A percentile compares a stretch with the other conserved stretches of the same genome.
Evolutionary conservation across 2,113 vertebrate genomes (phyloP).

Genomic region (Ellobius talpinus): DNA sequence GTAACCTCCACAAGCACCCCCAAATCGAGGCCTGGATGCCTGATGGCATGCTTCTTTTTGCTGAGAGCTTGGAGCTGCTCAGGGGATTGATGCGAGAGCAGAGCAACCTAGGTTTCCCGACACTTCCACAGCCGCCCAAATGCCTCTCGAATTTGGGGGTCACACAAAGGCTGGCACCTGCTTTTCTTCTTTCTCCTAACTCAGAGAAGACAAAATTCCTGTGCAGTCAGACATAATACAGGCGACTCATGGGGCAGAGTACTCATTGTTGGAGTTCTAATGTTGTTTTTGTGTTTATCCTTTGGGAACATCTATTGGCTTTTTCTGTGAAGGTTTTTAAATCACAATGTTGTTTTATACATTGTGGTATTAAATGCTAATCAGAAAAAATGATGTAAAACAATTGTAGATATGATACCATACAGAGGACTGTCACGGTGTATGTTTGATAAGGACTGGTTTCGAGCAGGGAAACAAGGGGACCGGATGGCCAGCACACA

Average conservation of each 20-base stretch:
- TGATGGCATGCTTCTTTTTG: neutral
- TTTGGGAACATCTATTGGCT: neutral
- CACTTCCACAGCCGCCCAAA: neutral
- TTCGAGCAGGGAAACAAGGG: neutral
- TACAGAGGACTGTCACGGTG: neutral
- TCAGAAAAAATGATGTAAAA: neutral
- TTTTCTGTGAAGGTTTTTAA: neutral
- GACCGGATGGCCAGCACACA: neutral
- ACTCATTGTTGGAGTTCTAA: neutral
- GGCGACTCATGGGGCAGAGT: fast-evolving
- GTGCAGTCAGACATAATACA: neutral
- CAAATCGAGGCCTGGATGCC: too few relatives aligned
- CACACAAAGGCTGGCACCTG: neutral
- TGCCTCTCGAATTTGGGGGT: neutral
- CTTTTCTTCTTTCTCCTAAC: neutral
- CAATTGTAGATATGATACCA: neutral
- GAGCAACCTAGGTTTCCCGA: neutral
- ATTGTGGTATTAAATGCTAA: neutral
- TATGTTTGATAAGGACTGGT: neutral
- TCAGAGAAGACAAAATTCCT: neutral
- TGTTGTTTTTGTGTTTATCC: neutral
- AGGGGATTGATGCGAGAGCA: fast-evolving
- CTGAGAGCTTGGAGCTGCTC: neutral
- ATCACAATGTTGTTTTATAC: neutral
- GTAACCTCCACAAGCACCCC: neutral